Evolutionary conservation across 2,888 invertebrate species (phyloP), one percentile per base, ranked within the genome.

Genomic region (Drosophila neutralis): DNA sequence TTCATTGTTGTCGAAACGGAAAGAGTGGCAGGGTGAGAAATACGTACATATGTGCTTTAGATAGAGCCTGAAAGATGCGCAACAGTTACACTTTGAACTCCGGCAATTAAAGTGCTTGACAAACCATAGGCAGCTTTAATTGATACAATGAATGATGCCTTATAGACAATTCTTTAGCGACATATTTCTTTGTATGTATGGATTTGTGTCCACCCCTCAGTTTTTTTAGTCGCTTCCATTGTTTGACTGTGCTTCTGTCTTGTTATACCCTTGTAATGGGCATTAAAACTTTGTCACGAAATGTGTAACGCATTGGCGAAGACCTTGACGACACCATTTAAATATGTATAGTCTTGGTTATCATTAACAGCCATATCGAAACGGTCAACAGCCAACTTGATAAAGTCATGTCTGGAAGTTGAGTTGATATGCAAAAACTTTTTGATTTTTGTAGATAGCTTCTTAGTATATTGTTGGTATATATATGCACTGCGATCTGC

Each of bases 11-110:
- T 36, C 6, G 36, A 49, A 56, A 24, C 27, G 31, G 21, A 18
- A 27, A 6, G 49, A 11, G 40, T 18, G 36, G 21, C 35, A 24
- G 18, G 21, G 35, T 36, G 24, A 21, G 11, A 21, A 21, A 52
- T 18, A 49, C 4, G 24, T 58, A n/a, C 11, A 45, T 31, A 29
- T 54, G 2, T 36, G 18, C 36, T 56, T 27, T 18, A 38, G 3
- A 42, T 35, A 49, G 24, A 27, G 52, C 31, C 58, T 48, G 15
- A 33, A 42, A 60, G 57, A 62, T 29, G 42, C 70, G 72, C 66
- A 72, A 64, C 78, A 90, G 74, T 87, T 88, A 83, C 88, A 69
- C 87, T 88, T 69, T 87, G 87, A 90, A 75, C 90, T 77, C 62
- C 38, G 52, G 70, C 71, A 87, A 87, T 87, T 87, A 71, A 89